Conservation (phyloP, 2,888 invertebrate species). For the Pyrrhia umbra region DNA sequence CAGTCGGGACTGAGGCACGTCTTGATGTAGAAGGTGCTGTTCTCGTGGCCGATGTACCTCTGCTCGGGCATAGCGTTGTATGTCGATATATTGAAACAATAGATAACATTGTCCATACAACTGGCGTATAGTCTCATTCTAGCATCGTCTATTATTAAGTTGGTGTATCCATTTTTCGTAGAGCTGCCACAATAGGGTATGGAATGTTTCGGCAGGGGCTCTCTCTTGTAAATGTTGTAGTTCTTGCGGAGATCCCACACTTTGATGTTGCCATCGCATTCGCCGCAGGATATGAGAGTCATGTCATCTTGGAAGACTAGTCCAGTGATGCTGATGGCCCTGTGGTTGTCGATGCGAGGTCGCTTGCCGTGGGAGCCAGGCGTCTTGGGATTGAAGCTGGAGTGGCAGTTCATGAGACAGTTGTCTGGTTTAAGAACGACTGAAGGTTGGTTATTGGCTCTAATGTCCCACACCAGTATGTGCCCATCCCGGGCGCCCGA, state of each 20-base stretch:
- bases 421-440: constrained; percentile 92
- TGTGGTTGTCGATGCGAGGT: constrained; percentile 84
- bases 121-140: constrained; percentile 94
- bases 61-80: constrained; percentile 92
- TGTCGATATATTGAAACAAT: constrained; percentile 94
- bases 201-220: constrained; percentile 93
- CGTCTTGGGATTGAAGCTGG: constrained; percentile 83
- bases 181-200: constrained; percentile 94
- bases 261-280: constrained; percentile 96
- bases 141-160: constrained; percentile 93
- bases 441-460: constrained; percentile 77
- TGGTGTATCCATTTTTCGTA: constrained; percentile 93
- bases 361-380: constrained; percentile 88
- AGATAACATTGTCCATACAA: constrained; percentile 96
- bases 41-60: constrained; percentile 93
- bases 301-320: constrained; percentile 95
- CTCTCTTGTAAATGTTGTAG: constrained; percentile 92
- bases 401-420: constrained; percentile 92
- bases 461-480: constrained; percentile 95
- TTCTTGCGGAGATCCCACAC: constrained; percentile 96
- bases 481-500: constrained; percentile 97
- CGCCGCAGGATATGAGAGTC: constrained; percentile 95
- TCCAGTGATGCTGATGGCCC: constrained; percentile 94
- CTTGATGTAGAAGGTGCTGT: constrained; percentile 96
- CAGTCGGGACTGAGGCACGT: constrained; percentile 95